A percentile compares a stretch with the other conserved stretches of the same genome.
Evolutionary conservation across 2,113 vertebrate species (phyloP).

Genomic region (Ramphastos sulfuratus): DNA sequence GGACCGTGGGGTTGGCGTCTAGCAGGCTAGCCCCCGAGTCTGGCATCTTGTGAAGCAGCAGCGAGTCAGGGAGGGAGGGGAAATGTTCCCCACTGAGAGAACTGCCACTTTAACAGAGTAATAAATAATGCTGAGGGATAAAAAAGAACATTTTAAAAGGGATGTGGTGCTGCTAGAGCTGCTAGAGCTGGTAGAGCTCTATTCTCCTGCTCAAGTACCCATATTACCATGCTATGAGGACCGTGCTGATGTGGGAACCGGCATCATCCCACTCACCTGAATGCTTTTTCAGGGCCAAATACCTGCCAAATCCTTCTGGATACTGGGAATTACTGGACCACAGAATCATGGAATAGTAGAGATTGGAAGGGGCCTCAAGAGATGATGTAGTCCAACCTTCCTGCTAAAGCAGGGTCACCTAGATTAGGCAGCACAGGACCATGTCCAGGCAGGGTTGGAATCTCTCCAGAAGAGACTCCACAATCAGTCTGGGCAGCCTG

Average conservation of each 20-base stretch:
- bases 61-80: neutral
- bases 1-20: constrained; percentile 80
- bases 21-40: constrained; percentile 79
- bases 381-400: too few relatives aligned
- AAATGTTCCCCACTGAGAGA: constrained; percentile 58
- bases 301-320: neutral
- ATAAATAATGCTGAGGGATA: constrained; percentile 73
- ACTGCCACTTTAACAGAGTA: constrained; percentile 67
- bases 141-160: constrained; percentile 33
- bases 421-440: too few relatives aligned
- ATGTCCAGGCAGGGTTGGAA: too few relatives aligned
- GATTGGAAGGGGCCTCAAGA: too few relatives aligned
- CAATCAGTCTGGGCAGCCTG: too few relatives aligned
- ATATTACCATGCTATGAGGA: neutral
- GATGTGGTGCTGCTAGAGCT: neutral
- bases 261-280: fast-evolving
- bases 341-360: too few relatives aligned
- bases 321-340: neutral
- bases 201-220: neutral
- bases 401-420: too few relatives aligned
- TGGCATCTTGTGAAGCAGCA: constrained; percentile 79
- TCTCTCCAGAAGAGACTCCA: too few relatives aligned
- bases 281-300: neutral
- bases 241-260: fast-evolving
- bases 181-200: neutral